phyloP scores from a whole-genome alignment of 2,113 vertebrate species.

The Carassius carassius region DNA sequence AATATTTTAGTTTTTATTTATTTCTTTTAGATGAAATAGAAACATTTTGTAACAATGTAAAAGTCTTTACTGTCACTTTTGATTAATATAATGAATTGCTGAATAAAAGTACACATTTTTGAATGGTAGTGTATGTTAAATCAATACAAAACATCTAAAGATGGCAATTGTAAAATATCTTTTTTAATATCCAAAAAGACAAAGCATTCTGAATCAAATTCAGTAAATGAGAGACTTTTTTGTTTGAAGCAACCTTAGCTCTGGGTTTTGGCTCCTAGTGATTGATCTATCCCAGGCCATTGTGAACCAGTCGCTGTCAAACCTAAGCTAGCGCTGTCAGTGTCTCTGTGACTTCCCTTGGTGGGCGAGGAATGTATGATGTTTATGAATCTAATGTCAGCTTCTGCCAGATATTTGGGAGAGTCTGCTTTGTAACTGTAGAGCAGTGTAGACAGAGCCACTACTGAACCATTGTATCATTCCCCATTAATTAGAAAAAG shows the following conservation, averaged over 20 bases:
- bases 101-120: too few relatives aligned
- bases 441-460: conserved; percentile 45
- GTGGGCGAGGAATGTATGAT: background rate
- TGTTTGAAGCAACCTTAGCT: background rate
- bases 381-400: conserved; percentile 11
- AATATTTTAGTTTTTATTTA: too few relatives aligned
- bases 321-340: conserved; percentile 24
- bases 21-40: too few relatives aligned
- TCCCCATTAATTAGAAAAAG: conserved; percentile 82
- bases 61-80: too few relatives aligned
- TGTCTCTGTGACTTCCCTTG: conserved; percentile 31
- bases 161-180: too few relatives aligned
- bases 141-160: too few relatives aligned
- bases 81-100: too few relatives aligned
- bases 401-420: conserved; percentile 23
- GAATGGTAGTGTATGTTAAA: too few relatives aligned
- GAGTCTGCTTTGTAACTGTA: conserved; percentile 30
- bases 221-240: background rate
- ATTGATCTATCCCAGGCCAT: conserved; percentile 16
- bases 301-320: conserved; percentile 28
- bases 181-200: background rate
- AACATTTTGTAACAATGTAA: too few relatives aligned
- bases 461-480: conserved; percentile 75
- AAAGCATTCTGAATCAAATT: background rate
- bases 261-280: conserved; percentile 3